phyloP scores from a whole-genome alignment of 2,888 invertebrate species.

The Therioaphis trifolii region DNA sequence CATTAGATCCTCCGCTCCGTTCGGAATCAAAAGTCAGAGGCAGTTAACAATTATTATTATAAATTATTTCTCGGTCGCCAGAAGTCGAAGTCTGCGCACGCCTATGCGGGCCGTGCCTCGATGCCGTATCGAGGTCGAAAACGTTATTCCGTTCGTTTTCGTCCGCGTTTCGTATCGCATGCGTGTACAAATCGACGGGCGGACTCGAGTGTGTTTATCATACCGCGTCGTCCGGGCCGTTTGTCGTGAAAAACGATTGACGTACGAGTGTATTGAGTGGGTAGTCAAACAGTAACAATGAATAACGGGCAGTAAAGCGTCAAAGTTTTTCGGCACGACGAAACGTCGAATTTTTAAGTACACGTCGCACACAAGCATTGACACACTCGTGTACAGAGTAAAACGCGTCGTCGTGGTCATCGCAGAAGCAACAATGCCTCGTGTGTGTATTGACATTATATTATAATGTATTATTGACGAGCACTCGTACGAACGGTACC shows the following conservation, averaged over 20 bases:
- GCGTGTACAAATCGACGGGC: not conserved
- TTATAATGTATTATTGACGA: conserved; percentile 34
- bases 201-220: not conserved
- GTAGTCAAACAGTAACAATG: not conserved
- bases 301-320: too few relatives aligned
- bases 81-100: too few relatives aligned
- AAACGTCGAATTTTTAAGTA: not conserved
- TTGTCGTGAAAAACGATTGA: not conserved
- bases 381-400: too few relatives aligned
- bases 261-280: not conserved
- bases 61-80: too few relatives aligned
- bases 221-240: not conserved
- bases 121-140: not conserved
- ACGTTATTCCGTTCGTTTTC: not conserved
- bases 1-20: too few relatives aligned
- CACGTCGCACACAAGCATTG: too few relatives aligned
- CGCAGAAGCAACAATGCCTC: not conserved
- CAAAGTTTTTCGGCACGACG: not conserved
- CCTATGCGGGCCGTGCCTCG: too few relatives aligned
- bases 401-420: not conserved
- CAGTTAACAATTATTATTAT: too few relatives aligned
- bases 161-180: not conserved
- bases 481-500: conserved; percentile 31
- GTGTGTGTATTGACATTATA: conserved; percentile 21
- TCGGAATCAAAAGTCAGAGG: too few relatives aligned